Percentiles rank a stretch among this genome's conserved stretches.
Evolutionary conservation across 2,113 vertebrate species (phyloP).

Genomic region (Podarcis cretensis): DNA sequence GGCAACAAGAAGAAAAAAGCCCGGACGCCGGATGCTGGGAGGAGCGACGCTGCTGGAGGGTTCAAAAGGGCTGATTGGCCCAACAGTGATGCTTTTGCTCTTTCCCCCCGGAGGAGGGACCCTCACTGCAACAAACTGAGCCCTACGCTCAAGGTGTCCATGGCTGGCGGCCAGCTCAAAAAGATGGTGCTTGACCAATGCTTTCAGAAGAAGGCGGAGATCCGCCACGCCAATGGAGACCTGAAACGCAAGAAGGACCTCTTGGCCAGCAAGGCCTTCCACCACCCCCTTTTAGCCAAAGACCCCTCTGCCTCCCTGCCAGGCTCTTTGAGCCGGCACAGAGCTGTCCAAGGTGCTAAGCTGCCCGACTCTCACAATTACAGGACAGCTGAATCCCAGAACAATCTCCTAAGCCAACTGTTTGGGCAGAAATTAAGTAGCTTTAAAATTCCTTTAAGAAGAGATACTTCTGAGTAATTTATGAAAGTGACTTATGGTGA

Average conservation of each 20-base stretch:
- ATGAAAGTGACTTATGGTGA: slow-evolving; percentile 76
- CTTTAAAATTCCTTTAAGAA: slow-evolving; percentile 98
- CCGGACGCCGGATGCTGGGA: slow-evolving; percentile 56
- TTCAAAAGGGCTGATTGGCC: slow-evolving; percentile 76
- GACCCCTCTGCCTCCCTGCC: slow-evolving; percentile 76
- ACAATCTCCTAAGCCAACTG: slow-evolving; percentile 94
- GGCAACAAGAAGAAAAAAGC: slow-evolving; percentile 85
- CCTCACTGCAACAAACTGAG: slow-evolving; percentile 80
- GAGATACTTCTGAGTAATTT: slow-evolving; percentile 90
- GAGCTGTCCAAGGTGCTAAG: slow-evolving; percentile 77
- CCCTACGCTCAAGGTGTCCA: slow-evolving; percentile 75
- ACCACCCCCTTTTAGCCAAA: slow-evolving; percentile 82
- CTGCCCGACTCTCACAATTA: slow-evolving; percentile 77
- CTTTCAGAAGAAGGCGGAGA: slow-evolving; percentile 80
- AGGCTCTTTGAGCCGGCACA: slow-evolving; percentile 79
- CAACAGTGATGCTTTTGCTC: slow-evolving; percentile 72
- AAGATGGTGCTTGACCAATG: slow-evolving; percentile 77
- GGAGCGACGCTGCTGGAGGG: slow-evolving; percentile 63
- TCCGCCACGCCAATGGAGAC: slow-evolving; percentile 78
- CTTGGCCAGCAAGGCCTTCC: slow-evolving; percentile 78
- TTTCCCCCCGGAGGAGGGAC: slow-evolving; percentile 84
- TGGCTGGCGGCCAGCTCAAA: slow-evolving; percentile 75
- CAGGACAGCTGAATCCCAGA: slow-evolving; percentile 94
- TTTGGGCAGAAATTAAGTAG: slow-evolving; percentile 97
- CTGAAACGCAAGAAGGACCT: slow-evolving; percentile 82